Evolutionary conservation across 2,113 vertebrate genomes (phyloP), one percentile per base, ranked within the genome.

Genomic region (Lasiurus cinereus): DNA sequence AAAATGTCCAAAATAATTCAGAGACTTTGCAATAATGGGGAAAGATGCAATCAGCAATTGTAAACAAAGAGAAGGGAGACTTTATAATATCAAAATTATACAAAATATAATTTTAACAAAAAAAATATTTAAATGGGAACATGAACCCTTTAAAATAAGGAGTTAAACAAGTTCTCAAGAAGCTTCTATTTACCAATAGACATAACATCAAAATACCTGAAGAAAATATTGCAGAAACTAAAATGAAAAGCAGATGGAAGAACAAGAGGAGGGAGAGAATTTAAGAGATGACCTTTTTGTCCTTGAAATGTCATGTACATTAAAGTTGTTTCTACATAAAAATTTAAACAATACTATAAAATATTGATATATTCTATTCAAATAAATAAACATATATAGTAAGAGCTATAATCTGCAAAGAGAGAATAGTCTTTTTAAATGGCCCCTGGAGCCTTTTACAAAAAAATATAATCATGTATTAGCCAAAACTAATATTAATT

Each of bases 401-500:
- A 84, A 96, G 85, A 94, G 2, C n/a, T 82, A 50, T 69, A 64
- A 59, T 72, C 6, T 78, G 73, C 33, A 93, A 83, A 78, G 6
- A 62, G 11, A 88, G 6, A 84, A 43, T 52, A 54, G 62, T 76
- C 33, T 84, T 85, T 88, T 78, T 54, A 91, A 93, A 83, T 90
- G 33, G 29, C 0, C 54, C 43, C 39, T 77, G 24, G 33, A 96
- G 18, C 6, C 67, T 84, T 92, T 88, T 62, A 33, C 14, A 76
- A 83, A 74, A 85, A 83, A 59, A 70, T 77, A 0, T 79, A 50
- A 91, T 83, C 39, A 86, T 15, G 31, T 90, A 82, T 92, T 94
- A 94, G 67, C 54, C 46, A 84, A 82, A 91, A 77, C 94, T 48
- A 72, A 88, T 56, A 87, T 4, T 92, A 54, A 79, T 80, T 74